A percentile compares a stretch with the other conserved stretches of the same genome.
phyloP scores from a whole-genome alignment of 2,113 vertebrate species.

The Acrocephalus arundinaceus region DNA sequence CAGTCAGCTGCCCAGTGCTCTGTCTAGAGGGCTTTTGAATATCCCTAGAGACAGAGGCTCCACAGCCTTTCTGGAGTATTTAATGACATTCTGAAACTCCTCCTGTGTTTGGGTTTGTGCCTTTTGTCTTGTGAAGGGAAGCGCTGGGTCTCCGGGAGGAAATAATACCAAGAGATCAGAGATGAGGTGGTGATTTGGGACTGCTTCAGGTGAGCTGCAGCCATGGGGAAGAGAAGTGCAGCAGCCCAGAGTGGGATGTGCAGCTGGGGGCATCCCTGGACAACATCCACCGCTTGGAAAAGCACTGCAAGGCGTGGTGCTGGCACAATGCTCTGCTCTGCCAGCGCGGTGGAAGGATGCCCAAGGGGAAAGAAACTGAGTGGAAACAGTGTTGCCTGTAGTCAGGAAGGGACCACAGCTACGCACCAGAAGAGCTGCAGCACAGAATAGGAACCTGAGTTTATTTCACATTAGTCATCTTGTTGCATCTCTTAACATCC shows the following conservation, averaged over 20 bases:
- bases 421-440: neutral
- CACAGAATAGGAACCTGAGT: neutral
- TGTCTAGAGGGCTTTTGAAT: neutral
- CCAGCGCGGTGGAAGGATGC: neutral
- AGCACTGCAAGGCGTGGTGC: rapidly evolving
- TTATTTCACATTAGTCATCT: neutral
- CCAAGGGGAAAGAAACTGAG: neutral
- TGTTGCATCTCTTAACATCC: neutral
- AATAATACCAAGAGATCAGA: neutral
- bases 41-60: neutral
- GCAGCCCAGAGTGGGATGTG: neutral
- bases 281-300: neutral
- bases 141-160: neutral
- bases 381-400: neutral
- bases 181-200: neutral
- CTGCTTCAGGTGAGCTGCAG: neutral
- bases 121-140: neutral
- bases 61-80: neutral
- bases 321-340: neutral
- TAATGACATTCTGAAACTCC: neutral
- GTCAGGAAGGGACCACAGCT: neutral
- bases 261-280: neutral
- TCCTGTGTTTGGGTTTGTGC: neutral
- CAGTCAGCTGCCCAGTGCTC: neutral
- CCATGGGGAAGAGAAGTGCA: neutral